These are phyloP conservation scores for Polylopha cassiicola DNA, from an alignment of 2,888 invertebrate genomes.

Conservation along the genomic window DNA sequence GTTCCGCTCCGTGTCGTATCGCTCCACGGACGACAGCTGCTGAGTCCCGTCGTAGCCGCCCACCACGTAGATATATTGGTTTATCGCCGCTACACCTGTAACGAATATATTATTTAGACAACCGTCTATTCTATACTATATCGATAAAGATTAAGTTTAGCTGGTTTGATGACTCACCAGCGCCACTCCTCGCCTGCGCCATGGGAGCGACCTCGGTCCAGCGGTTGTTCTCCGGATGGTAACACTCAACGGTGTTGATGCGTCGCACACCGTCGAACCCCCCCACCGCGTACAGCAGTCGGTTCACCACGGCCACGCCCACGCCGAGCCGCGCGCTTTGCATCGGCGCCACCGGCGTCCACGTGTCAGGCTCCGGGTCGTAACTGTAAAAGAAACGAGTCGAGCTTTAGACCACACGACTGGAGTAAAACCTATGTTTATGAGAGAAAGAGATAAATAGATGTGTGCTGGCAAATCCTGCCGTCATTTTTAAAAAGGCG, in stretches of 20 bases:
- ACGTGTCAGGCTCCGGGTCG: constrained; percentile 90
- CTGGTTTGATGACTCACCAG: constrained; percentile 75
- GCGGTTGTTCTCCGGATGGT: constrained; percentile 93
- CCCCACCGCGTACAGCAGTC: constrained; percentile 88
- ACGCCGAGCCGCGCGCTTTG: constrained; percentile 87
- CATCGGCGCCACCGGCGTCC: constrained; percentile 87
- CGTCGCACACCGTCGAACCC: constrained; percentile 91
- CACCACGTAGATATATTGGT: constrained; percentile 93
- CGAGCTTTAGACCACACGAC: too few species aligned
- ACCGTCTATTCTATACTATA: too few species aligned
- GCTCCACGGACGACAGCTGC: constrained; percentile 90
- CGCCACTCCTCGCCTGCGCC: constrained; percentile 88
- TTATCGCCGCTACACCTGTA: constrained; percentile 87
- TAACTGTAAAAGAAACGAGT: constrained; percentile 73
- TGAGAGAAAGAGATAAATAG: too few species aligned
- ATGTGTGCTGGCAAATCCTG: too few species aligned
- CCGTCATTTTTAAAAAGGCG: too few species aligned
- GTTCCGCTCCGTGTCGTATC: constrained; percentile 89
- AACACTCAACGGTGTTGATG: constrained; percentile 89
- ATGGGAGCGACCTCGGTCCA: constrained; percentile 91
- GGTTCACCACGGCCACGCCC: constrained; percentile 87
- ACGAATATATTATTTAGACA: too few species aligned
- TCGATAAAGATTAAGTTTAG: not conserved
- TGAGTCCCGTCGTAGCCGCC: constrained; percentile 94
- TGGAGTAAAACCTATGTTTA: too few species aligned